These are phyloP conservation scores for Synanthedon formicaeformis DNA, from an alignment of 2,888 invertebrate genomes.

Conservation along the genomic window DNA sequence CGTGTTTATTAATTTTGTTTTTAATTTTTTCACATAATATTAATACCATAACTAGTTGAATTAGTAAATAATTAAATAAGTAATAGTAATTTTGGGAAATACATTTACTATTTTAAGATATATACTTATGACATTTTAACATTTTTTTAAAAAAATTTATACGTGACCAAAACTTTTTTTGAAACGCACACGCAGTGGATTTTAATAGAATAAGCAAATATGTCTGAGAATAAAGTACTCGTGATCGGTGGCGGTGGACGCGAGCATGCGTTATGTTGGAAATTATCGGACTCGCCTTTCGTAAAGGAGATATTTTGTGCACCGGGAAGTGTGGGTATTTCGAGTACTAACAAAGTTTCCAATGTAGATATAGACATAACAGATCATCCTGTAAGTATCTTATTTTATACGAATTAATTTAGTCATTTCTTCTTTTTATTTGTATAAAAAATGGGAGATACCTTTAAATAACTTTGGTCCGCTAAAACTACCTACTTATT, in stretches of 20 bases:
- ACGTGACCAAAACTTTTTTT: background rate
- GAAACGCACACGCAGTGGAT: background rate
- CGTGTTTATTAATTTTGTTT: too few species aligned
- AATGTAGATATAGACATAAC: conserved; percentile 75
- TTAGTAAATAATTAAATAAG: too few species aligned
- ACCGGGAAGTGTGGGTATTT: conserved; percentile 92
- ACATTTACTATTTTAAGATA: too few species aligned
- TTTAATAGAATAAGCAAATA: conserved; percentile 12
- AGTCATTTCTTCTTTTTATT: background rate
- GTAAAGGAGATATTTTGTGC: conserved; percentile 81
- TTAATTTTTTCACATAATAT: too few species aligned
- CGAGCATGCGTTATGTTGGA: conserved; percentile 97
- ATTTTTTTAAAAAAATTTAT: background rate
- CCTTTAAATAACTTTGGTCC: too few species aligned
- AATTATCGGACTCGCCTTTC: conserved; percentile 82
- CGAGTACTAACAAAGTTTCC: conserved; percentile 75
- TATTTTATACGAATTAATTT: conserved; percentile 1
- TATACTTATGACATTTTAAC: too few species aligned
- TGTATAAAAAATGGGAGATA: too few species aligned
- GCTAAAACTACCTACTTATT: too few species aligned
- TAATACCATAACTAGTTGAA: too few species aligned
- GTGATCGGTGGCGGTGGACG: conserved; percentile 94
- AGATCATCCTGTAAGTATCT: conserved; percentile 75
- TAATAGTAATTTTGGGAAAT: too few species aligned
- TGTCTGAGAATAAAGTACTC: conserved; percentile 72